A percentile compares a stretch with the other conserved stretches of the same genome.
phyloP scores from a whole-genome alignment of 2,797 vertebrate species.

The Epinephelus awoara region DNA sequence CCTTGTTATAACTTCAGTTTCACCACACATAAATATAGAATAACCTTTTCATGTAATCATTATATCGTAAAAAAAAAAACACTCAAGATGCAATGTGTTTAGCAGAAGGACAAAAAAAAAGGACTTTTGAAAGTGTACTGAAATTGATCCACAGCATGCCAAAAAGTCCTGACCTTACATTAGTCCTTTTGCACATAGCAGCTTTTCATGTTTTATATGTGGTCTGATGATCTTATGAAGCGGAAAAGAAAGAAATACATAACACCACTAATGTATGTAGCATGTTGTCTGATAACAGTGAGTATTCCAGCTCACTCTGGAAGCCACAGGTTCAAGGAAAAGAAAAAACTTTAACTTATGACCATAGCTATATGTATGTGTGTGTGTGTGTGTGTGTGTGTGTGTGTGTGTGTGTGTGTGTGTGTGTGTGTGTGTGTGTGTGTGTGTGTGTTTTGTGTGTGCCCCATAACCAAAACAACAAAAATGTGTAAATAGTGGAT shows the following conservation, averaged over 20 bases:
- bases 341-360: not conserved
- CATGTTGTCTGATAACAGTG: not conserved
- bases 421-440: conserved; percentile 36
- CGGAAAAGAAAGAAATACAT: not conserved
- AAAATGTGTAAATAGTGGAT: conserved; percentile 24
- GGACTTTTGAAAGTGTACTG: conserved; percentile 1
- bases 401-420: conserved; percentile 20
- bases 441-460: conserved; percentile 19
- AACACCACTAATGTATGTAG: not conserved
- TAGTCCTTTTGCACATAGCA: not conserved
- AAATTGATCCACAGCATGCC: not conserved
- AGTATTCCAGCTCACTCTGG: not conserved
- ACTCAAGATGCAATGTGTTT: not conserved
- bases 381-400: conserved; percentile 24
- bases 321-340: not conserved
- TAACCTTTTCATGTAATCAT: not conserved
- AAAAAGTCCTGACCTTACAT: not conserved
- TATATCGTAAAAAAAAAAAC: not conserved
- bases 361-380: not conserved
- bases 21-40: not conserved
- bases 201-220: not conserved
- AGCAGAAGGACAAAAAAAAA: not conserved
- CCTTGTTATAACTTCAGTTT: not conserved
- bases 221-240: not conserved
- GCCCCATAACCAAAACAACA: conserved; percentile 7